phyloP scores from a whole-genome alignment of 2,797 vertebrate genomes.

The Sphaeramia orbicularis region DNA sequence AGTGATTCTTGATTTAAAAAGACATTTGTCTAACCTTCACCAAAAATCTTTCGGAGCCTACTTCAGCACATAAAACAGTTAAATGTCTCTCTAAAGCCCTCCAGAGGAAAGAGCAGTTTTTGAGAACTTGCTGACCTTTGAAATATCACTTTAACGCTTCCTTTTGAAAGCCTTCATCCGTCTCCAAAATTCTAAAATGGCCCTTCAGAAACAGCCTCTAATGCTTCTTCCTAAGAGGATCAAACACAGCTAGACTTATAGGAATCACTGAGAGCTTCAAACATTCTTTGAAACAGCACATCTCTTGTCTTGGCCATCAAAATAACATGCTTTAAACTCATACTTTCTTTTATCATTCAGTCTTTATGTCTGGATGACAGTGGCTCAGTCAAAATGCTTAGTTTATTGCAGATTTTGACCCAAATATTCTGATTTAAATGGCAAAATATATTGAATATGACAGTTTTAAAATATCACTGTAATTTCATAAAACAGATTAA shows the following conservation, averaged over 20 bases:
- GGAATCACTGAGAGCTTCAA: slow-evolving; percentile 50
- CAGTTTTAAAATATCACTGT: neutral
- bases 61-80: slow-evolving; percentile 44
- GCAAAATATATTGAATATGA: neutral
- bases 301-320: slow-evolving; percentile 46
- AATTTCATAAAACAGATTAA: neutral
- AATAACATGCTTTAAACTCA: slow-evolving; percentile 30
- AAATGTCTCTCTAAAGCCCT: slow-evolving; percentile 50
- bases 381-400: neutral
- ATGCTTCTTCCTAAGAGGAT: slow-evolving; percentile 68
- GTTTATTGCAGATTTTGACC: neutral
- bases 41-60: slow-evolving; percentile 22
- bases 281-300: slow-evolving; percentile 28
- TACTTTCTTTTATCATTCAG: slow-evolving; percentile 24
- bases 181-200: slow-evolving; percentile 56
- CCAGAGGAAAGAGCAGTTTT: slow-evolving; percentile 42
- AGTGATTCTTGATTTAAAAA: slow-evolving; percentile 12
- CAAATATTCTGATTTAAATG: slow-evolving; percentile 18
- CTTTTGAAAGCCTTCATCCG: slow-evolving; percentile 57
- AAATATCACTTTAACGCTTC: slow-evolving; percentile 56
- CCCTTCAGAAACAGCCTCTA: slow-evolving; percentile 54
- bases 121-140: slow-evolving; percentile 68
- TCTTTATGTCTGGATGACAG: neutral
- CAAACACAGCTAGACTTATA: slow-evolving; percentile 52
- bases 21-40: slow-evolving; percentile 40